Conservation (phyloP, 1,140 invertebrate species). For the Zaprionus capensis region DNA sequence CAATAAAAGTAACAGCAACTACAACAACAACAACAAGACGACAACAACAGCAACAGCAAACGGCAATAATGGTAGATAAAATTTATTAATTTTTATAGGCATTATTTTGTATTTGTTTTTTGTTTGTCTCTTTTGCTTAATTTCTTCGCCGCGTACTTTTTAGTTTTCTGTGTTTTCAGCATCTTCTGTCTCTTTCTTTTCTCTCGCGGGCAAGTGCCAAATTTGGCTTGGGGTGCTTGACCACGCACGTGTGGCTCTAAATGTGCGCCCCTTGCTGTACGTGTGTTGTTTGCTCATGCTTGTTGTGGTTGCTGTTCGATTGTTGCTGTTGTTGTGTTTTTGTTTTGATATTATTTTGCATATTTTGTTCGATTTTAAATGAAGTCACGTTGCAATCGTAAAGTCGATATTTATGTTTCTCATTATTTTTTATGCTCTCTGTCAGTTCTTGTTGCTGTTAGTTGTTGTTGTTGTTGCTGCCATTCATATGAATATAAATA, state of each 20-base stretch:
- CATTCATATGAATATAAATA: constrained; percentile 40
- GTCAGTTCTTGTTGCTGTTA: constrained; percentile 44
- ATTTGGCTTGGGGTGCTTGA: constrained; percentile 78
- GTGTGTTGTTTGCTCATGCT: constrained; percentile 20
- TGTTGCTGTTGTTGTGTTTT: constrained; percentile 19
- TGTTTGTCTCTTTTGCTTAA: constrained; percentile 33
- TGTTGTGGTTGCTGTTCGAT: background rate
- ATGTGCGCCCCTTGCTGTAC: constrained; percentile 47
- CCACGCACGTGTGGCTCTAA: constrained; percentile 66
- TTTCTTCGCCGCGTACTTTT: constrained; percentile 28
- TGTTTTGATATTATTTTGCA: constrained; percentile 70
- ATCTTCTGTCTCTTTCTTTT: constrained; percentile 37
- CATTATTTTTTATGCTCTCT: constrained; percentile 80
- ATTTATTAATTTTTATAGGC: constrained; percentile 77
- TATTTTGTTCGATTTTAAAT: constrained; percentile 82
- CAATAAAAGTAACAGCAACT: constrained; percentile 44
- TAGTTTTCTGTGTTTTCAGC: constrained; percentile 3
- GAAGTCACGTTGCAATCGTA: constrained; percentile 82
- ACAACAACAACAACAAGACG: constrained; percentile 22
- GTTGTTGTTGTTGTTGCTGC: constrained; percentile 34
- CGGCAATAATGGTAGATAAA: constrained; percentile 56
- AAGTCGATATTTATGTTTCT: constrained; percentile 81
- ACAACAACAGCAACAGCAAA: constrained; percentile 18
- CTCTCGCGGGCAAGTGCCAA: constrained; percentile 64
- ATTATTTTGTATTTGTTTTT: constrained; percentile 65